Base-by-base conservation (phyloP, 2,113 vertebrate species). In the Leptocoma aspasia region DNA sequence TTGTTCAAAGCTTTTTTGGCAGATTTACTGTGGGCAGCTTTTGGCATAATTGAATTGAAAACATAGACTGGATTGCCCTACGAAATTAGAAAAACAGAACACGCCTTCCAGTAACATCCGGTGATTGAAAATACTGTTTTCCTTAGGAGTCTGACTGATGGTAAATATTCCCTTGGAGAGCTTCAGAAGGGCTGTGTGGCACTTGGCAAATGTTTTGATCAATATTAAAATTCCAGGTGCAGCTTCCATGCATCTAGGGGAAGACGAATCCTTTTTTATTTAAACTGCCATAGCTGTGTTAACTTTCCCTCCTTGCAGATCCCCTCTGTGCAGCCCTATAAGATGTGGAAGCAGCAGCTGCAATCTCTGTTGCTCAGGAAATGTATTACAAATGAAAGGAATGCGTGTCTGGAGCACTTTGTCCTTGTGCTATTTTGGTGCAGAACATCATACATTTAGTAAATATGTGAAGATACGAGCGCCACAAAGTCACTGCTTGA, bases 41-140 rank as follows among this genome's bases (percentile, higher is more conserved):
- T 64, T 61, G 91, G 39, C 15, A 53, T 94, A 94, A 90, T 33
- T 90, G 82, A 57, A 88, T 69, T 84, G 90, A 70, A 90, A 96
- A 15, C 53, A 63, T 0, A 2, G 44, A 65, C 89, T 66, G 56
- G 57, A 63, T 79, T 90, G 53, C 33, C 45, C 80, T 70, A 42
- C 68, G 90, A 93, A 92, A 61, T 61, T 12, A 73, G 59, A 50
- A 53, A 89, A 90, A 61, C 61, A 76, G 82, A 91, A 44, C 24
- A 73, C 4, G 2, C 80, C 56, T 90, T 69, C 50, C 0, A 4
- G 82, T 79, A 81, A 73, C 53, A 85, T 52, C 63, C 8, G 0
- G 50, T 52, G 41, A 57, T 81, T 30, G 75, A 87, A 91, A 92
- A 75, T 30, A 14, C 27, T 78, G 28, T 12, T 90, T 81, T 94